Evolutionary conservation across 2,888 invertebrate species (phyloP), one percentile per base, ranked within the genome.

Genomic region (Linhomoeus sp.): DNA sequence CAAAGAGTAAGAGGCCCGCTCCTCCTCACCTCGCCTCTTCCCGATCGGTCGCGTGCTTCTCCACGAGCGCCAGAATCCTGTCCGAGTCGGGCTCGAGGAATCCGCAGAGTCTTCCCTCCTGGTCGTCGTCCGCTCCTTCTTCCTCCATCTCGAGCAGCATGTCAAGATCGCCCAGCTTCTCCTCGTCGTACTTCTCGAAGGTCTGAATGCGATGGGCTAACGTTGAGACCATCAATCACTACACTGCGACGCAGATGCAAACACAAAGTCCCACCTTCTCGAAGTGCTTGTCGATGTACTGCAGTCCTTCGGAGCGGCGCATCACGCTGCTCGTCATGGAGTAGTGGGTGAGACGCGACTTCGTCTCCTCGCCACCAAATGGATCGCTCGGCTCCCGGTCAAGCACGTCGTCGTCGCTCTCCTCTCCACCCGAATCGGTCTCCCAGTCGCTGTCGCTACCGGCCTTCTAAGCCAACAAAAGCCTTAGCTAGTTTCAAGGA

Each of bases 241-340:
- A n/a, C n/a, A n/a, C n/a, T n/a, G n/a, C n/a, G n/a, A n/a, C n/a
- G n/a, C n/a, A n/a, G n/a, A n/a, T n/a, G n/a, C n/a, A n/a, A n/a
- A n/a, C n/a, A n/a, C n/a, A n/a, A n/a, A n/a, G n/a, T n/a, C n/a
- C n/a, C n/a, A 81, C 80, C 70, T 79, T 77, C 68, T 90, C 90
- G 70, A 90, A 92, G 55, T 79, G 73, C 56, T 82, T 78, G 68
- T 92, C 92, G 0, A 90, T 68, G 19, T 84, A 64, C 0, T 78
- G 73, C 0, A 90, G 71, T 14, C 84, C 81, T 46, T 84, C 76
- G 67, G 84, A 87, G 46, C 90, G 74, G 19, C 75, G 70, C 24
- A 90, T 81, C 1, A 87, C 81, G 54, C 86, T 87, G 26, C 87
- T 87, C 0, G 81, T 79, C 79, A 90, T 80, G 0, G 88, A 88